Evolutionary conservation across 2,113 vertebrate genomes (phyloP).

Genomic region (Perca schrenkii): DNA sequence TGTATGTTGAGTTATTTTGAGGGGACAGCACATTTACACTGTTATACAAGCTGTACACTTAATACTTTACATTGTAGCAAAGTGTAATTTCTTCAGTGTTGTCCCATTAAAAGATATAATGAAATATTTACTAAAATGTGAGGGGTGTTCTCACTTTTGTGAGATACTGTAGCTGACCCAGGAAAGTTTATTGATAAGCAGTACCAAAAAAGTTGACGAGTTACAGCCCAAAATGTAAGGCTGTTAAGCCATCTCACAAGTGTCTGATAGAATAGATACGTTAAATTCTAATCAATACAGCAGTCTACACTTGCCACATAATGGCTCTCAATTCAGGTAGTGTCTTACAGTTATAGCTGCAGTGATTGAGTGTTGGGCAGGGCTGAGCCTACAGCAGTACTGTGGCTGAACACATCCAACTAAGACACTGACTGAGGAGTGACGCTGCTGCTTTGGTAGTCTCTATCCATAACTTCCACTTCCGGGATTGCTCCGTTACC

Average conservation of each 20-base stretch:
- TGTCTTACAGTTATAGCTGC: background rate
- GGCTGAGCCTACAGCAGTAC: background rate
- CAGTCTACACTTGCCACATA: background rate
- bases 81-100: too few relatives aligned
- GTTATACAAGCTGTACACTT: too few relatives aligned
- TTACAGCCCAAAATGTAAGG: background rate
- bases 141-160: too few relatives aligned
- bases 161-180: background rate
- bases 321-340: background rate
- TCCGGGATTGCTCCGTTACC: too few relatives aligned
- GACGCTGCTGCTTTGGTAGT: too few relatives aligned
- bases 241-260: background rate
- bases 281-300: constrained; percentile 2
- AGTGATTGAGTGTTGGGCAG: background rate
- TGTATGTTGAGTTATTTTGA: too few relatives aligned
- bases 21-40: too few relatives aligned
- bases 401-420: background rate
- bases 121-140: too few relatives aligned
- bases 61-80: too few relatives aligned
- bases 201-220: background rate
- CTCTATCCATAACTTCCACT: too few relatives aligned
- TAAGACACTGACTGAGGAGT: background rate
- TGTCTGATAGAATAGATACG: background rate
- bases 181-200: background rate
- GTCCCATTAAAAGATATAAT: too few relatives aligned